Evolutionary conservation across 2,797 vertebrate species (phyloP), one percentile per base, ranked within the genome.

Genomic region (Decapterus maruadsi): DNA sequence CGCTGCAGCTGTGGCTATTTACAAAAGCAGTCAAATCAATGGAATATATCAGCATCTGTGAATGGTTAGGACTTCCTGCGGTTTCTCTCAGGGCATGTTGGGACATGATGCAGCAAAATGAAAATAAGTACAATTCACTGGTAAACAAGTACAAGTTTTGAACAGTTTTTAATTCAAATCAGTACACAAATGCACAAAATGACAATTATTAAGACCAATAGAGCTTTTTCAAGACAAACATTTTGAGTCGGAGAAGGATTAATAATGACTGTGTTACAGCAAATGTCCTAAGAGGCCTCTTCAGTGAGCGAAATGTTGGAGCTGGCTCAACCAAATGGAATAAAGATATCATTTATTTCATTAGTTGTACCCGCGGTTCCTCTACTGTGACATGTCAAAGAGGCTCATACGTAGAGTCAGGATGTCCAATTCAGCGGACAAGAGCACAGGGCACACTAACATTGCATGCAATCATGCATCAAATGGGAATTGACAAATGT

Each of bases 31-130:
- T 70, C 20, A 19, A 56, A 67, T 76, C 76, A 50, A 48, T 56
- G 5, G 55, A 66, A 62, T 62, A 66, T n/a, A 69, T 75, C 77
- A 71, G 72, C 38, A 38, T 40, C 12, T 64, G 48, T 20, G 51
- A 42, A 73, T 45, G 14, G 29, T 68, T 31, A 4, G 20, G 42
- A 46, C 16, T 56, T 73, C 20, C 11, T 60, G 16, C 67, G 66
- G 50, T 54, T 78, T 66, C 59, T 74, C 50, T 56, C 1, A 0
- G 34, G 56, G 10, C 58, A 57, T 45, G 38, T 16, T 31, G 29
- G 36, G 38, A 76, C 59, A 61, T 54, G 53, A 81, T 4, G 11
- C 65, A 62, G 72, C 57, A 61, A 64, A 78, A 81, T 75, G 53
- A 22, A 58, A 69, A 77, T 13, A 59, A 9, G 16, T 29, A 26